phyloP scores from a whole-genome alignment of 2,113 vertebrate genomes.

The Leuciscus idus region DNA sequence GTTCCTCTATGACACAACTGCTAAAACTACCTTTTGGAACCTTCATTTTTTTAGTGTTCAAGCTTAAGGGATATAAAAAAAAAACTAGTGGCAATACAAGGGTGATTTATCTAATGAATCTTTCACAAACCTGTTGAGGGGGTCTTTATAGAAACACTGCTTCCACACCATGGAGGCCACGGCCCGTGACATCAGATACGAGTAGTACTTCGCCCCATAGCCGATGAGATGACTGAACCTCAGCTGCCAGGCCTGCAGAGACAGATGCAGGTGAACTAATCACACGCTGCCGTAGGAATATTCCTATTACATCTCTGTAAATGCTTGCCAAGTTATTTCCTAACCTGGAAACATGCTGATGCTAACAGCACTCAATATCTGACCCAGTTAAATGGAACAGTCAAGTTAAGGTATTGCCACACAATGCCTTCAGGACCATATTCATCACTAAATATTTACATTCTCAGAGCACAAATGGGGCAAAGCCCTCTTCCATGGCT shows the following conservation, averaged over 20 bases:
- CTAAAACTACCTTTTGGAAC: too few relatives aligned
- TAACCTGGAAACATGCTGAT: constrained; percentile 16
- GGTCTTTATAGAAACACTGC: constrained; percentile 90
- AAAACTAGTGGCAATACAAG: background rate
- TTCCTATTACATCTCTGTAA: constrained; percentile 1
- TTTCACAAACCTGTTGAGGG: constrained; percentile 85
- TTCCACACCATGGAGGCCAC: constrained; percentile 98
- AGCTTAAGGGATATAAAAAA: background rate
- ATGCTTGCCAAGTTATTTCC: background rate
- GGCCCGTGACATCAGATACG: constrained; percentile 97
- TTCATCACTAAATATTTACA: constrained; percentile 12
- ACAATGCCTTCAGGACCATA: background rate
- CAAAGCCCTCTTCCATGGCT: constrained; percentile 10
- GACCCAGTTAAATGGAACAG: background rate
- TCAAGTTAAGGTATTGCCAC: background rate
- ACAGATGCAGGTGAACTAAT: constrained; percentile 27
- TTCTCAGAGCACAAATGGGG: constrained; percentile 17
- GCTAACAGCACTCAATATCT: background rate
- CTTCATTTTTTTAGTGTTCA: background rate
- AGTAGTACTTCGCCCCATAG: constrained; percentile 98
- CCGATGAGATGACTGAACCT: constrained; percentile 95
- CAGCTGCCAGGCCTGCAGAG: constrained; percentile 92
- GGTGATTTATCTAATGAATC: background rate
- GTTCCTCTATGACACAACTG: too few relatives aligned
- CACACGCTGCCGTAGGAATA: background rate